Percentiles rank a stretch among this genome's conserved stretches.
phyloP scores from a whole-genome alignment of 2,113 vertebrate genomes.

The Pheucticus melanocephalus region DNA sequence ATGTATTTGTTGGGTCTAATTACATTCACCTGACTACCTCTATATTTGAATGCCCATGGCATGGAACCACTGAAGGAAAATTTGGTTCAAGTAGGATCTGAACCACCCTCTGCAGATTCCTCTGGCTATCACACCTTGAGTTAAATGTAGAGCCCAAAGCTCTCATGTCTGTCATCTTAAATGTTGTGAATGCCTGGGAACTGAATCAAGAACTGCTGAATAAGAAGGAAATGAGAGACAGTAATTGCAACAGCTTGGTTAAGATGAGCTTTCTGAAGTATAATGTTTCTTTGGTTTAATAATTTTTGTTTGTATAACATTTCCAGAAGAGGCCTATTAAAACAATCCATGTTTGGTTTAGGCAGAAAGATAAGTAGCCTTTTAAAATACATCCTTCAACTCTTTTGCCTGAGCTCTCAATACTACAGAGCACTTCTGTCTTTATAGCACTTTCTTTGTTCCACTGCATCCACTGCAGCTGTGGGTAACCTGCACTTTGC shows the following conservation, averaged over 20 bases:
- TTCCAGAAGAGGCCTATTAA: neutral
- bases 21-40: neutral
- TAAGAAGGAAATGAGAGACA: neutral
- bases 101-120: neutral
- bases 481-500: neutral
- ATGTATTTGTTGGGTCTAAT: fast-evolving
- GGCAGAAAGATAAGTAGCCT: neutral
- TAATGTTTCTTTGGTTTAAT: neutral
- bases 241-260: neutral
- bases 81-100: fast-evolving
- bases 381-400: neutral
- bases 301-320: neutral
- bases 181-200: neutral
- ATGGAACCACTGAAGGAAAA: neutral
- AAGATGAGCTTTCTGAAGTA: neutral
- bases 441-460: neutral
- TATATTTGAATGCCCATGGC: neutral
- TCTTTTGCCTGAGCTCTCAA: neutral
- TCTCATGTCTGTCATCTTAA: neutral
- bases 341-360: neutral
- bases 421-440: neutral
- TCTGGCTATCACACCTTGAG: fast-evolving
- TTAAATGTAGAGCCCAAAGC: fast-evolving
- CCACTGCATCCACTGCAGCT: fast-evolving
- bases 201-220: neutral